These are phyloP conservation scores for Cheilosia urbana DNA, from an alignment of 2,888 invertebrate species.

Conservation along the genomic window DNA sequence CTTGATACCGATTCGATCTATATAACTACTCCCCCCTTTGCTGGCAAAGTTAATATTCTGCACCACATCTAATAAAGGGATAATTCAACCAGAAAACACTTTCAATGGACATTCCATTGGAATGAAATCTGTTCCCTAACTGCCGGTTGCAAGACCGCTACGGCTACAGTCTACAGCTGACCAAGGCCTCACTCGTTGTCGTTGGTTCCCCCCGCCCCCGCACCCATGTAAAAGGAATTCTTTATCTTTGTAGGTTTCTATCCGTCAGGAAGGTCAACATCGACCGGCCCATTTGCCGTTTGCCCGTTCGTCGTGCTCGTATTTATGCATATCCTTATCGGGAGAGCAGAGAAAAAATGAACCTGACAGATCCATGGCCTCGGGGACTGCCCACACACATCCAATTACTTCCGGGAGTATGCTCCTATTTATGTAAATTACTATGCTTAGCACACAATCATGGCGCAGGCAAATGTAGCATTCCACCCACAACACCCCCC, in stretches of 20 bases:
- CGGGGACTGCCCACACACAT: slow-evolving; percentile 62
- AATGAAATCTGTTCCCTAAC: slow-evolving; percentile 70
- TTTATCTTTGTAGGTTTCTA: slow-evolving; percentile 1
- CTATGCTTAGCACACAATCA: slow-evolving; percentile 71
- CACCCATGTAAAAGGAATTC: neutral
- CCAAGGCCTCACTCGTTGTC: neutral
- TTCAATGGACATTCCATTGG: slow-evolving; percentile 57
- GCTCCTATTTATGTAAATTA: slow-evolving; percentile 74
- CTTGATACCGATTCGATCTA: slow-evolving; percentile 40
- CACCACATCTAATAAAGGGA: slow-evolving; percentile 43
- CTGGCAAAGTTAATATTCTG: slow-evolving; percentile 46
- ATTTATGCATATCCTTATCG: slow-evolving; percentile 72
- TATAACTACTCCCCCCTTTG: too few species aligned
- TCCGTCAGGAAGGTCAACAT: slow-evolving; percentile 68
- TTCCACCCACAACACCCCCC: slow-evolving; percentile 43
- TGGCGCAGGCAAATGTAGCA: slow-evolving; percentile 16
- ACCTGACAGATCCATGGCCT: slow-evolving; percentile 55
- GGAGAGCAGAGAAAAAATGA: slow-evolving; percentile 52
- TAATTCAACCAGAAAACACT: slow-evolving; percentile 63
- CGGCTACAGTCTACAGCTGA: too few species aligned
- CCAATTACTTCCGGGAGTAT: slow-evolving; percentile 74
- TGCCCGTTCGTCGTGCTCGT: slow-evolving; percentile 39
- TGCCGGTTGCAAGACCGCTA: slow-evolving; percentile 66
- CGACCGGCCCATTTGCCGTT: slow-evolving; percentile 54
- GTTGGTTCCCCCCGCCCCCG: slow-evolving; percentile 2